Percentiles rank a stretch among this genome's conserved stretches.
phyloP scores from a whole-genome alignment of 2,113 vertebrate species.

The Callionymus lyra region DNA sequence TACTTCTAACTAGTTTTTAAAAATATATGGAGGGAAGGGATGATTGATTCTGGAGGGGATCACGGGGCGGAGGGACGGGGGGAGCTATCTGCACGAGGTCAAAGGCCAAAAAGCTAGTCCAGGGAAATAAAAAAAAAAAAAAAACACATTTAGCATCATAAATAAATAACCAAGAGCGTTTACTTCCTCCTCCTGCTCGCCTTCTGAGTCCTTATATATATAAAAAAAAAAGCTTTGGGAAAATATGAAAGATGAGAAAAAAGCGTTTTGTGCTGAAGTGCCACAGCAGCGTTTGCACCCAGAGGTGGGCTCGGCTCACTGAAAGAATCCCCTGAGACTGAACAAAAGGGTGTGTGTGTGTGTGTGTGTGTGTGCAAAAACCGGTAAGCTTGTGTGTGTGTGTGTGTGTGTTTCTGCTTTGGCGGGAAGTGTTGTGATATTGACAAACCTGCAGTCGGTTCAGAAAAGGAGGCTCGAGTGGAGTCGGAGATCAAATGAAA shows the following conservation, averaged over 20 bases:
- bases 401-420: constrained; percentile 34
- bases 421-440: constrained; percentile 24
- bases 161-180: constrained; percentile 63
- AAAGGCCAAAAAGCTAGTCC: constrained; percentile 58
- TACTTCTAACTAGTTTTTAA: constrained; percentile 64
- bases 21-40: constrained; percentile 56
- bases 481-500: too few species aligned
- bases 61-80: constrained; percentile 26
- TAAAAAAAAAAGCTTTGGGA: constrained; percentile 53
- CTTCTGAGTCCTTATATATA: too few species aligned
- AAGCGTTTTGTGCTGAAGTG: constrained; percentile 57
- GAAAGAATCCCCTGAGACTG: constrained; percentile 66
- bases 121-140: constrained; percentile 21
- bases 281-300: constrained; percentile 54
- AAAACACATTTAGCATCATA: constrained; percentile 53
- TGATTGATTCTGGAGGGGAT: constrained; percentile 37
- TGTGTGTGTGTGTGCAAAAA: constrained; percentile 8
- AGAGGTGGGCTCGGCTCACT: constrained; percentile 51
- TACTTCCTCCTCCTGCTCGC: constrained; percentile 14
- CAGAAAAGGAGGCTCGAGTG: constrained; percentile 16
- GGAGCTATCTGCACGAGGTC: constrained; percentile 63
- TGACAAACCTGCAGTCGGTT: constrained; percentile 25
- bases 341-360: constrained; percentile 42
- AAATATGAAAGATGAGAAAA: constrained; percentile 30
- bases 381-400: not conserved